Base-by-base conservation (phyloP, 1,140 invertebrate species). In the Listronotus oregonensis region DNA sequence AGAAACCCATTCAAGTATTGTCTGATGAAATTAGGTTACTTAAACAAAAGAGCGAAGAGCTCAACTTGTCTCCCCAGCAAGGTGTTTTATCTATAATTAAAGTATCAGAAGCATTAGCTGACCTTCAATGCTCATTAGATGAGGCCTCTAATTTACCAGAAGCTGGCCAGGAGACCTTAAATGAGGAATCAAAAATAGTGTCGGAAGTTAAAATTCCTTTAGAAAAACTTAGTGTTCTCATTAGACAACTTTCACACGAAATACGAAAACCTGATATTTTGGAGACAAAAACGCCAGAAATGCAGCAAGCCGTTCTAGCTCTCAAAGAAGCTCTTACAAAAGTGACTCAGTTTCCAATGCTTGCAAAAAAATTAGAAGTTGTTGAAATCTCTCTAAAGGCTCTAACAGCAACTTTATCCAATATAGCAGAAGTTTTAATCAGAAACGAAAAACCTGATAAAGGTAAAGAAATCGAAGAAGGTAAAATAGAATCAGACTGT, bases 11-110 rank as follows among this genome's bases (percentile, higher is more conserved):
- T 27, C 1, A 27, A 31, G 7, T 52, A 51, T 11, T 62, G 18
- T 17, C 9, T 15, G n/a, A 58, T 49, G 43, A 63, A 64, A 8
- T 62, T 0, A 56, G 40, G 46, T 12, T 32, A 18, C 27, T 67
- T 12, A 56, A 52, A 57, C 11, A 31, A 10, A 42, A 63, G 15
- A 43, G 9, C 8, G 14, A 67, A 42, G 39, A 32, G 12, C 10
- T 15, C 1, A 37, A 31, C 10, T 3, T 15, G 11, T n/a, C 9
- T 21, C 43, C 51, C 12, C 59, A 67, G 40, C 62, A 67, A 56
- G 71, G 65, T 9, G 46, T 71, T 34, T 39, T 70, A 11, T 40
- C 54, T n/a, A 15, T 73, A 7, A 31, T 60, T 12, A 42, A 64
- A 43, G 15, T 66, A 42, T 31, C n/a, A 39, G 58, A 66, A 15